phyloP scores from a whole-genome alignment of 2,797 vertebrate genomes.

The Poeciliopsis paucimaculata region DNA sequence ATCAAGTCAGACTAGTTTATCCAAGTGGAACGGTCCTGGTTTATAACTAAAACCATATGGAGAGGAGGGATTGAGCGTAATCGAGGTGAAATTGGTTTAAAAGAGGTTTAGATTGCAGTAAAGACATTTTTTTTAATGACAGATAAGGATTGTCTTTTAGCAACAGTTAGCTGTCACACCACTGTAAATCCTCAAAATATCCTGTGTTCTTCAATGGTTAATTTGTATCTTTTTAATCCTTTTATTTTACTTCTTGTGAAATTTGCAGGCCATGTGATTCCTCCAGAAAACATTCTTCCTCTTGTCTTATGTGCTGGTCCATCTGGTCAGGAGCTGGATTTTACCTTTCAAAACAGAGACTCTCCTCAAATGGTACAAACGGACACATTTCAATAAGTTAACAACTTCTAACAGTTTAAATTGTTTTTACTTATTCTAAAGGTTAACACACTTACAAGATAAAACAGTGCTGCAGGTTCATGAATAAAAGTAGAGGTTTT shows the following conservation, averaged over 20 bases:
- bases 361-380: conserved; percentile 87
- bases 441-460: background rate
- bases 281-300: conserved; percentile 92
- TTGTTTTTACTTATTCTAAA: no score
- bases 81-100: background rate
- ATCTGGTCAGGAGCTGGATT: conserved; percentile 92
- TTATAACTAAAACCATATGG: background rate
- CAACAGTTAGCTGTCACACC: background rate
- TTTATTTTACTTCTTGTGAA: background rate
- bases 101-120: background rate
- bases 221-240: background rate
- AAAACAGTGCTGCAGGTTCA: background rate
- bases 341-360: conserved; percentile 91
- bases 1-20: background rate
- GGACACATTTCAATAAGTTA: conserved; percentile 11
- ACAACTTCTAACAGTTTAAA: background rate
- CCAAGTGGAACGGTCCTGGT: background rate
- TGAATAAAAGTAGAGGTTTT: background rate
- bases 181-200: background rate
- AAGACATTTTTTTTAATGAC: background rate
- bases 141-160: background rate
- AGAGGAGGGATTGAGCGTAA: background rate
- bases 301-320: conserved; percentile 90
- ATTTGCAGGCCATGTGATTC: conserved; percentile 91
- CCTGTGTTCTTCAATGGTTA: background rate